Evolutionary conservation across 1,140 invertebrate genomes (phyloP), one percentile per base, ranked within the genome.

Genomic region (Delia radicum): DNA sequence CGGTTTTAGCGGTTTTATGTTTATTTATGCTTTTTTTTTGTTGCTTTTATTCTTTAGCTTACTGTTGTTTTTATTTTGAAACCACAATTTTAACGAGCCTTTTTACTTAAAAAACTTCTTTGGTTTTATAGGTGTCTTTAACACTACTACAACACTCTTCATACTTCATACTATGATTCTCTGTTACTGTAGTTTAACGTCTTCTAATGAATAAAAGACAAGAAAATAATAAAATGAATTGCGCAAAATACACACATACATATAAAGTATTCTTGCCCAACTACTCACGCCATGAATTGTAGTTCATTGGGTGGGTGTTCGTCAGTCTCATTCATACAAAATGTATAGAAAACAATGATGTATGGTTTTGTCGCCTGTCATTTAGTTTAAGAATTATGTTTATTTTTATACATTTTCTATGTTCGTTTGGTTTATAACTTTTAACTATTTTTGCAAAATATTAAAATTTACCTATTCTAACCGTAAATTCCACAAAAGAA

Each of bases 311-410:
- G 65, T 69, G 65, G 65, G 65, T 69, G 29, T 33, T 33, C 29
- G 29, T 33, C 29, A 33, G 3, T 15, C 7, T 29, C 28, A 63
- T 15, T 67, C 63, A 31, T 15, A n/a, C n/a, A 63, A 69, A 18
- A 63, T 33, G 18, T 33, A 37, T 12, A 29, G n/a, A 69, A 33
- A 69, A 69, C 24, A 69, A 69, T 69, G 65, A 69, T 69, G 65
- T 13, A 69, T 69, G 65, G 29, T 69, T 69, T 69, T 69, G 65
- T 69, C 65, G 65, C 65, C 65, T 69, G 65, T 69, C 65, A 69
- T 69, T 69, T 37, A 33, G n/a, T 69, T 69, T 31, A 33, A 69
- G 65, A 69, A 33, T 37, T 69, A 69, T 69, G 65, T 69, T 69
- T 42, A 4, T 55, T 55, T 6, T 21, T 55, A 21, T 55, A 5